Evolutionary conservation across 2,888 invertebrate genomes (phyloP).

Genomic region (Cephus sareptanus): DNA sequence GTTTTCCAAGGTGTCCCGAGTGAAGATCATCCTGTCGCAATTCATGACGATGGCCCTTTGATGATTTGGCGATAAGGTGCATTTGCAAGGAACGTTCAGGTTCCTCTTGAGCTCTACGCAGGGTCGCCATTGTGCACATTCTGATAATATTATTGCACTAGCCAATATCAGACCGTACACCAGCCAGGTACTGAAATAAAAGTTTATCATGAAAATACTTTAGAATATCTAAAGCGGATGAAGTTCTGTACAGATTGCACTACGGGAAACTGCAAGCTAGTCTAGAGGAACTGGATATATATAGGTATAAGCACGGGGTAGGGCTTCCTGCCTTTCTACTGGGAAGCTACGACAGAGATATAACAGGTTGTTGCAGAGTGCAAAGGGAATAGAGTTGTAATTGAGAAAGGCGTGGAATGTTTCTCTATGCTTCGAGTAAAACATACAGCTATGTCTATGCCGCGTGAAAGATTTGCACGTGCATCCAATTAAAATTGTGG

Average conservation of each 20-base stretch:
- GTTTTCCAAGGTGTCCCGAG: constrained; percentile 80
- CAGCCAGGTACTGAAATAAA: not conserved
- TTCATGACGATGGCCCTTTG: constrained; percentile 76
- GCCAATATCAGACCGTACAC: not conserved
- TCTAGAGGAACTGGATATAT: constrained; percentile 13
- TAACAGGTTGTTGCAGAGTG: not conserved
- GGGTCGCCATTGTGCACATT: constrained; percentile 71
- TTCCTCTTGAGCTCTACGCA: constrained; percentile 83
- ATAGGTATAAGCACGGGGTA: constrained; percentile 7
- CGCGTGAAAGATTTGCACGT: not conserved
- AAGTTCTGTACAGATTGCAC: not conserved
- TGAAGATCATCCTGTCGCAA: constrained; percentile 86
- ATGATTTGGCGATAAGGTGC: constrained; percentile 57
- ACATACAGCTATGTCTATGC: not conserved
- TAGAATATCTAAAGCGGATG: not conserved
- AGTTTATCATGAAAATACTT: not conserved
- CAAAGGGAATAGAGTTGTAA: not conserved
- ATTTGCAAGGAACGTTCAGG: constrained; percentile 80
- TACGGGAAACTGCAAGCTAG: constrained; percentile 10
- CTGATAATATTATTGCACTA: not conserved
- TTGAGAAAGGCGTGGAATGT: not conserved
- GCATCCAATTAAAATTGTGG: not conserved
- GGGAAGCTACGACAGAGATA: not conserved
- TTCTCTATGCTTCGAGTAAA: not conserved
- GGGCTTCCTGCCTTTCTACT: constrained; percentile 27